Percentiles rank a stretch among this genome's conserved stretches.
Conservation (phyloP, 1,140 invertebrate species). For the Eulimnadia texana region DNA sequence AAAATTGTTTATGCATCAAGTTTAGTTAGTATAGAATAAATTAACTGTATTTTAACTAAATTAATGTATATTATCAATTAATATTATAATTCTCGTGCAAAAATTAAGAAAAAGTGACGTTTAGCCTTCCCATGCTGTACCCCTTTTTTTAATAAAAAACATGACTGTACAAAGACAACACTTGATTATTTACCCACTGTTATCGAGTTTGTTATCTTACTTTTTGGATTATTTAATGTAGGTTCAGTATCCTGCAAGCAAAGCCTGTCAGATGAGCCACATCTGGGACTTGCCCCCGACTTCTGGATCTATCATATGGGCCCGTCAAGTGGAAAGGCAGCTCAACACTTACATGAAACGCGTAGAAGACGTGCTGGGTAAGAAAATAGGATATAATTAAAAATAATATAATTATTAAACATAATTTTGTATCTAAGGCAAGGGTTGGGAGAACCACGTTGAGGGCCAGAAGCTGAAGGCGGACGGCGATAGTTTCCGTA, state of each 20-base stretch:
- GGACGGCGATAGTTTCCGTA: conserved; percentile 91
- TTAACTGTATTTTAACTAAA: too few relatives aligned
- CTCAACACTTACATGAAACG: conserved; percentile 90
- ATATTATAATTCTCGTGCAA: too few relatives aligned
- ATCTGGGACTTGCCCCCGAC: conserved; percentile 89
- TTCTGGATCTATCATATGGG: conserved; percentile 96
- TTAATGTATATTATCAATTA: too few relatives aligned
- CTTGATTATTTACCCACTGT: too few relatives aligned
- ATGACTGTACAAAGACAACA: too few relatives aligned
- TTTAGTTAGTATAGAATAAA: too few relatives aligned
- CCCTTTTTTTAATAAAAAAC: too few relatives aligned
- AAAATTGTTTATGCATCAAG: too few relatives aligned
- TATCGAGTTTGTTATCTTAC: too few relatives aligned
- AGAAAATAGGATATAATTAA: conserved; percentile 18
- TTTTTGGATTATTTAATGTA: conserved; percentile 24
- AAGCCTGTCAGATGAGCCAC: conserved; percentile 75
- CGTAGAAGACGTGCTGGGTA: conserved; percentile 91
- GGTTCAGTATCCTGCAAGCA: conserved; percentile 85
- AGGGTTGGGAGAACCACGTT: conserved; percentile 98
- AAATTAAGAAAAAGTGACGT: too few relatives aligned
- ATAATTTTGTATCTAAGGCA: conserved; percentile 38
- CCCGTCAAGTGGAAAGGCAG: conserved; percentile 94
- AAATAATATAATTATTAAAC: conserved; percentile 2
- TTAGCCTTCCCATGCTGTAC: too few relatives aligned
- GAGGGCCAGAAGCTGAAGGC: conserved; percentile 96